Evolutionary conservation across 2,888 invertebrate species (phyloP).

Genomic region (Cheilosia vulpina): DNA sequence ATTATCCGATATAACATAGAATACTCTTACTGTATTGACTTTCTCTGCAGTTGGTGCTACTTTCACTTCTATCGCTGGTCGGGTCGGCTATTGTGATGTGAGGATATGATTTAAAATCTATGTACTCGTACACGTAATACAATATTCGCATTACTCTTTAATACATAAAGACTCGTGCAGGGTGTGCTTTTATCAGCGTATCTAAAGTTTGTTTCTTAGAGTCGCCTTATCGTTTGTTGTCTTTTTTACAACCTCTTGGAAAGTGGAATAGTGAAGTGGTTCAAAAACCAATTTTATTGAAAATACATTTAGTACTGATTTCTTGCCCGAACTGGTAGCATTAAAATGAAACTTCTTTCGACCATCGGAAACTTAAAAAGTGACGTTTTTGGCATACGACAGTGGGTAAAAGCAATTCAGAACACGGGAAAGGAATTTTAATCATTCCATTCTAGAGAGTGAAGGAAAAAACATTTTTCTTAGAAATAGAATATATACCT

Average conservation of each 20-base stretch:
- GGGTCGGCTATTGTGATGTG: background rate
- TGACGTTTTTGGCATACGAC: conserved; percentile 16
- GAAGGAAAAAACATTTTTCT: background rate
- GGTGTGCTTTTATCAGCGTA: background rate
- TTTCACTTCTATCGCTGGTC: conserved; percentile 14
- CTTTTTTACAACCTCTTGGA: conserved; percentile 11
- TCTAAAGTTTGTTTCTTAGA: conserved; percentile 11
- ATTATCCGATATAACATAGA: conserved; percentile 6
- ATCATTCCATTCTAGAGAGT: background rate
- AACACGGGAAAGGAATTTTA: background rate
- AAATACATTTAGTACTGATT: conserved; percentile 49
- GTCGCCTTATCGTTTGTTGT: conserved; percentile 24
- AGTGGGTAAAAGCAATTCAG: background rate
- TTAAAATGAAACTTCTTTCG: background rate
- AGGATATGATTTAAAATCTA: background rate
- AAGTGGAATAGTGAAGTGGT: conserved; percentile 14
- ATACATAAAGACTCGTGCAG: no score
- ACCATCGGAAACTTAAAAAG: conserved; percentile 7
- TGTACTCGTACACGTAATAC: background rate
- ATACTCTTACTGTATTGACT: background rate
- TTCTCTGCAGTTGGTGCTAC: background rate
- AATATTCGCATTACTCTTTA: no score
- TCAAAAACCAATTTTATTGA: conserved; percentile 45
- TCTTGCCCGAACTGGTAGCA: conserved; percentile 30
- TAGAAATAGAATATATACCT: background rate